Conservation (phyloP, 2,113 vertebrate species). For the Tragulus kanchil region DNA sequence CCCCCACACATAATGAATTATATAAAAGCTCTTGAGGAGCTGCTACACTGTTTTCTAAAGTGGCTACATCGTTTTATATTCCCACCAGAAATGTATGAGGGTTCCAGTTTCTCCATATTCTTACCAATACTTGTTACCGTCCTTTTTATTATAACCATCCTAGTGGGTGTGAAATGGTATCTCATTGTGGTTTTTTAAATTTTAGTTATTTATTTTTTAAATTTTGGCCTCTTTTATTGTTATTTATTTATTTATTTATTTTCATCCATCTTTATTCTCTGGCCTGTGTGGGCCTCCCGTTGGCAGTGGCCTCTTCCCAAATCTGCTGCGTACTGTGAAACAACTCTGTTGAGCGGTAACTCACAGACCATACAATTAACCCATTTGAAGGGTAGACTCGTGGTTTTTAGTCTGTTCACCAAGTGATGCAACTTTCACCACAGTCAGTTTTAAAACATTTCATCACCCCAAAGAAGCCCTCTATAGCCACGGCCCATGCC, state of each 20-base stretch:
- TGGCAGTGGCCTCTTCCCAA: too few species aligned
- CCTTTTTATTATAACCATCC: background rate
- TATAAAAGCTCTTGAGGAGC: background rate
- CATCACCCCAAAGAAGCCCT: background rate
- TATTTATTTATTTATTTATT: too few species aligned
- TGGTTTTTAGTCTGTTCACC: background rate
- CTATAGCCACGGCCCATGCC: background rate
- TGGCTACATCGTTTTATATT: background rate
- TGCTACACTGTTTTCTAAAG: background rate
- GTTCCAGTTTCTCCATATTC: background rate
- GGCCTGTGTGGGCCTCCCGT: too few species aligned
- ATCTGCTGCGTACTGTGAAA: too few species aligned
- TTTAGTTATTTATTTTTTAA: too few species aligned
- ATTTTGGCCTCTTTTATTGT: too few species aligned
- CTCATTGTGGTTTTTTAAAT: background rate
- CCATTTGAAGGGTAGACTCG: background rate
- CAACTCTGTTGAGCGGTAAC: background rate
- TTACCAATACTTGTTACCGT: background rate
- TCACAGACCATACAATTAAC: background rate
- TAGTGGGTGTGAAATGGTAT: background rate
- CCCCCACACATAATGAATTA: rapidly evolving
- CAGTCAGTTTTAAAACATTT: background rate
- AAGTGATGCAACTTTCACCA: background rate
- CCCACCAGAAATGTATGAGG: background rate
- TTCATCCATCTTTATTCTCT: too few species aligned